Percentiles rank a stretch among this genome's conserved stretches.
Conservation (phyloP, 2,113 vertebrate genomes). For the Australoheros scitulus region DNA sequence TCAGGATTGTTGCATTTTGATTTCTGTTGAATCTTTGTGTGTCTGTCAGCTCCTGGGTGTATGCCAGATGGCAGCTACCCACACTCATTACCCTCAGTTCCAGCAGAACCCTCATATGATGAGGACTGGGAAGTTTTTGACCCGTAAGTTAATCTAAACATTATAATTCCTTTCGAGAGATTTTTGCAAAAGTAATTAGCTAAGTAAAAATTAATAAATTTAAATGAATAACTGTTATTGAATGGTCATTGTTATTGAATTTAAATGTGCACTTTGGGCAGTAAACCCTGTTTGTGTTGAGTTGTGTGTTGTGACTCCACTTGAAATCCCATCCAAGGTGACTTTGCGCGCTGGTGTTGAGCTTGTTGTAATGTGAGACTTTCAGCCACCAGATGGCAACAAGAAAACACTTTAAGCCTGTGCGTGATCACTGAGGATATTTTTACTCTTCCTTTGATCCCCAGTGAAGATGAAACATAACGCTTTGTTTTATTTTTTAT, state of each 20-base stretch:
- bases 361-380: not conserved
- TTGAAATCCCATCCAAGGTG: constrained; percentile 39
- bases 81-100: constrained; percentile 81
- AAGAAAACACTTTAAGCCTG: not conserved
- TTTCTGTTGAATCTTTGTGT: constrained; percentile 17
- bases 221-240: not conserved
- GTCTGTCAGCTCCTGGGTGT: constrained; percentile 86
- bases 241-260: not conserved
- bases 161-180: not conserved
- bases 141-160: constrained; percentile 85
- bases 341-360: constrained; percentile 22
- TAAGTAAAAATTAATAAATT: not conserved
- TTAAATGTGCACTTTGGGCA: not conserved
- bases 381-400: constrained; percentile 49
- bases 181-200: not conserved
- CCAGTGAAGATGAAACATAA: not conserved
- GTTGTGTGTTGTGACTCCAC: not conserved
- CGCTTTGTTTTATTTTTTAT: not conserved
- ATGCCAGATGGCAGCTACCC: constrained; percentile 88
- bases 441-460: not conserved
- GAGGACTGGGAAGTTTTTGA: constrained; percentile 99
- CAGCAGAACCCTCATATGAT: constrained; percentile 93
- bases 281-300: not conserved
- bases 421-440: not conserved
- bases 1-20: not conserved